Evolutionary conservation across 2,888 invertebrate genomes (phyloP).

Genomic region (Keiferia lycopersicella): DNA sequence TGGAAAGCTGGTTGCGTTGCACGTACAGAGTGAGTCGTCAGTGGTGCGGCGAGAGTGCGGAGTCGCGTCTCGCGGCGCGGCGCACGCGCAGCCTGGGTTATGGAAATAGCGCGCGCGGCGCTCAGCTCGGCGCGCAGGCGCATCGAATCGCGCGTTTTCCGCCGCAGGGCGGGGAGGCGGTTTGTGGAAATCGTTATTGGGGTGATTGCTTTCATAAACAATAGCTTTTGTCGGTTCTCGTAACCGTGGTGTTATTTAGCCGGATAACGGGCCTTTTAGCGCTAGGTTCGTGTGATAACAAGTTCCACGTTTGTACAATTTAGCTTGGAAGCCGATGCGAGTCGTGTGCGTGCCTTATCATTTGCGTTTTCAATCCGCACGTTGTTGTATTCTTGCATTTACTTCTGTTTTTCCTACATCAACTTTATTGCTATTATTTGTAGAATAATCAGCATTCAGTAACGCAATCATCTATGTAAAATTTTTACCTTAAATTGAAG

Average conservation of each 20-base stretch:
- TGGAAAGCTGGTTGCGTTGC: conserved; percentile 51
- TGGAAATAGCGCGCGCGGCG: conserved; percentile 66
- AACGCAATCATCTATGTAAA: background rate
- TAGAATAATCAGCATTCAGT: background rate
- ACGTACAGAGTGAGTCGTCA: conserved; percentile 55
- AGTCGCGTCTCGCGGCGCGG: conserved; percentile 45
- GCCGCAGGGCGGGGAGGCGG: conserved; percentile 62
- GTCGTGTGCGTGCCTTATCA: conserved; percentile 48
- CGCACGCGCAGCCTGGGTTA: conserved; percentile 45
- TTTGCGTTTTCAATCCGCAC: conserved; percentile 31
- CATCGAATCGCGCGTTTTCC: conserved; percentile 78
- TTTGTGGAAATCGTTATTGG: conserved; percentile 80
- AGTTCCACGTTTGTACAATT: conserved; percentile 50
- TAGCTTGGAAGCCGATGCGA: conserved; percentile 44
- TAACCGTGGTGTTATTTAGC: conserved; percentile 63
- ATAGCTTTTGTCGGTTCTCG: conserved; percentile 75
- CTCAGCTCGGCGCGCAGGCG: conserved; percentile 76
- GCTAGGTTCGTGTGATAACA: conserved; percentile 58
- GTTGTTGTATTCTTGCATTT: conserved; percentile 28
- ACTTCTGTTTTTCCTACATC: background rate
- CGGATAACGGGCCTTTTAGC: conserved; percentile 61
- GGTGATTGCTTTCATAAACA: conserved; percentile 81
- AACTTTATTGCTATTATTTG: background rate
- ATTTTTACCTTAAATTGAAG: background rate
- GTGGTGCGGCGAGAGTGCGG: conserved; percentile 32